Evolutionary conservation across 1,140 invertebrate species (phyloP).

Genomic region (Formica exsecta): DNA sequence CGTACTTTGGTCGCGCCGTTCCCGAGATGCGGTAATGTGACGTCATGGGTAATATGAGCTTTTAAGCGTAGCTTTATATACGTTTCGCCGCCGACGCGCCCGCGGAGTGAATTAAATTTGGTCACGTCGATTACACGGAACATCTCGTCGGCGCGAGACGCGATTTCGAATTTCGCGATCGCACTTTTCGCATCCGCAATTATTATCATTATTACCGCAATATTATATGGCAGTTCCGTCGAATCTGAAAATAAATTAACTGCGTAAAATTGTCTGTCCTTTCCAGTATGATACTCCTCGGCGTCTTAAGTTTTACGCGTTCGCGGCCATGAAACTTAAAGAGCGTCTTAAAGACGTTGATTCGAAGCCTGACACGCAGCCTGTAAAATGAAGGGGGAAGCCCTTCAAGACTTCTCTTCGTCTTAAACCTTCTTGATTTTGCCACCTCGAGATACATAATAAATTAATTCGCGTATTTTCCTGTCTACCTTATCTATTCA

Average conservation of each 20-base stretch:
- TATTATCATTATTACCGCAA: conserved; percentile 22
- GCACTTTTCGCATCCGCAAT: conserved; percentile 5
- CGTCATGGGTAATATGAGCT: conserved; percentile 66
- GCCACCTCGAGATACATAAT: conserved; percentile 84
- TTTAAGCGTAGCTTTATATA: conserved; percentile 62
- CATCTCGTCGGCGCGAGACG: conserved; percentile 9
- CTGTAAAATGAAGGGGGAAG: conserved; percentile 80
- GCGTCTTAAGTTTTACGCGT: conserved; percentile 7
- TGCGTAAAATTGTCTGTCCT: neutral
- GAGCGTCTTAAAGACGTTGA: conserved; percentile 78
- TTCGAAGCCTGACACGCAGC: conserved; percentile 72
- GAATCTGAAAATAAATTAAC: neutral
- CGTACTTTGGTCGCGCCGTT: conserved; percentile 72
- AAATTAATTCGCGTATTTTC: conserved; percentile 86
- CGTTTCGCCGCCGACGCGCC: conserved; percentile 39
- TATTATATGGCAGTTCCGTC: too few species aligned
- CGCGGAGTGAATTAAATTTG: conserved; percentile 56
- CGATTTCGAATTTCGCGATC: conserved; percentile 5
- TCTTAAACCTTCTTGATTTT: conserved; percentile 69
- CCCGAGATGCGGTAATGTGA: conserved; percentile 70
- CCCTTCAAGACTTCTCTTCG: conserved; percentile 55
- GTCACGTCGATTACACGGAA: conserved; percentile 55
- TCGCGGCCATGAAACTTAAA: conserved; percentile 77
- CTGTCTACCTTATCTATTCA: conserved; percentile 85
- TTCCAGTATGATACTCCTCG: too few species aligned